These are phyloP conservation scores for Asarcornis scutulata DNA, from an alignment of 2,113 vertebrate species.

Conservation along the genomic window DNA sequence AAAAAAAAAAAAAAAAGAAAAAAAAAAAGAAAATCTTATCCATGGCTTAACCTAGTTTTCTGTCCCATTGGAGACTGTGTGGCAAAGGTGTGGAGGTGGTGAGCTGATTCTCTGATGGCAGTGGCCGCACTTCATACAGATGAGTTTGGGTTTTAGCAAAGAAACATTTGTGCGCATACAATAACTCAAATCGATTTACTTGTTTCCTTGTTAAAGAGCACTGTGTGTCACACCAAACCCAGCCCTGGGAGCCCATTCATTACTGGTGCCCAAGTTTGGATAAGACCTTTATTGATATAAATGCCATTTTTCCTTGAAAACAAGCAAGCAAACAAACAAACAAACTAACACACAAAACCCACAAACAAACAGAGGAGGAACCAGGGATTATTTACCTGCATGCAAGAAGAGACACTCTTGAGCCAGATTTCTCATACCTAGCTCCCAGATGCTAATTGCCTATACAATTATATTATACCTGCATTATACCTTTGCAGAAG, in stretches of 20 bases:
- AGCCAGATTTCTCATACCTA: not conserved
- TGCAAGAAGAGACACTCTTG: accelerated
- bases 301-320: not conserved
- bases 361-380: not conserved
- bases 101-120: not conserved
- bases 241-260: no score
- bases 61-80: not conserved
- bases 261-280: not conserved
- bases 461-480: not conserved
- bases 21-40: not conserved
- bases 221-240: no score
- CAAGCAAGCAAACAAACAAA: not conserved
- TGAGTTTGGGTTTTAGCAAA: not conserved
- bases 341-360: not conserved
- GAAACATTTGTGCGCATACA: accelerated
- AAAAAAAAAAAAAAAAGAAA: not conserved
- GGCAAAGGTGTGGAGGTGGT: not conserved
- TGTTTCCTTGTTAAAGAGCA: not conserved
- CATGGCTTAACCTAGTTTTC: constrained; percentile 40
- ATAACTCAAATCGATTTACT: not conserved
- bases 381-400: not conserved
- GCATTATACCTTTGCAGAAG: not conserved
- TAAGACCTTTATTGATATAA: not conserved
- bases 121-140: not conserved
- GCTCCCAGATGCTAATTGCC: not conserved